phyloP scores from a whole-genome alignment of 2,113 vertebrate genomes.

The Hassar affinis region DNA sequence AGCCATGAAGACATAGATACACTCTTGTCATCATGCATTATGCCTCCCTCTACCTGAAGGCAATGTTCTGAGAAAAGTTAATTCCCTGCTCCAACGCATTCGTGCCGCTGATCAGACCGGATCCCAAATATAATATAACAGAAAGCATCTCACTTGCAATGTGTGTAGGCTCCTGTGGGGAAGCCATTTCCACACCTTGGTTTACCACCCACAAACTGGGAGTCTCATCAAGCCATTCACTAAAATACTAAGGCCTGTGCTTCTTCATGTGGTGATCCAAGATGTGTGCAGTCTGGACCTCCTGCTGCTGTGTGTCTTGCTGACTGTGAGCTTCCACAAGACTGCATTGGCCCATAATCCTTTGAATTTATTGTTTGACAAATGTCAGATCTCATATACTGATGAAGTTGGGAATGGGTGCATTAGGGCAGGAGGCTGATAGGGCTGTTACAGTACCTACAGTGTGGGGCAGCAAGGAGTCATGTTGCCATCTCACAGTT shows the following conservation, averaged over 20 bases:
- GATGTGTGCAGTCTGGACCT: neutral
- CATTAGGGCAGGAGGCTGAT: neutral
- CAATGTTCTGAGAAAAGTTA: neutral
- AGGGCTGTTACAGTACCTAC: neutral
- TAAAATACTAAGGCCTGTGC: neutral
- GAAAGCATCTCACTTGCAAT: no score
- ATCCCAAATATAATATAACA: no score
- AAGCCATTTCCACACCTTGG: conserved; percentile 12
- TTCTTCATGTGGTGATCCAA: neutral
- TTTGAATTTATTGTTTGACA: neutral
- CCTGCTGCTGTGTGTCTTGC: neutral
- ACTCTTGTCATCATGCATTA: neutral
- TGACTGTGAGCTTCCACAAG: neutral
- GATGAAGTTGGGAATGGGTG: neutral
- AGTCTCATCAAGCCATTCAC: neutral
- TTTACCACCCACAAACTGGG: neutral
- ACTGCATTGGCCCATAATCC: neutral
- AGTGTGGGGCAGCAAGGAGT: neutral
- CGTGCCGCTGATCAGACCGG: neutral
- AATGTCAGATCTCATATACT: neutral
- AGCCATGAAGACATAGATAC: neutral
- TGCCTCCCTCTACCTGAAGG: neutral
- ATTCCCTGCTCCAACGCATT: neutral
- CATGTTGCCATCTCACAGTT: neutral
- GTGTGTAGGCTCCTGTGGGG: neutral